Evolutionary conservation across 2,797 vertebrate species (phyloP).

Genomic region (Gobionotothen gibberifrons): DNA sequence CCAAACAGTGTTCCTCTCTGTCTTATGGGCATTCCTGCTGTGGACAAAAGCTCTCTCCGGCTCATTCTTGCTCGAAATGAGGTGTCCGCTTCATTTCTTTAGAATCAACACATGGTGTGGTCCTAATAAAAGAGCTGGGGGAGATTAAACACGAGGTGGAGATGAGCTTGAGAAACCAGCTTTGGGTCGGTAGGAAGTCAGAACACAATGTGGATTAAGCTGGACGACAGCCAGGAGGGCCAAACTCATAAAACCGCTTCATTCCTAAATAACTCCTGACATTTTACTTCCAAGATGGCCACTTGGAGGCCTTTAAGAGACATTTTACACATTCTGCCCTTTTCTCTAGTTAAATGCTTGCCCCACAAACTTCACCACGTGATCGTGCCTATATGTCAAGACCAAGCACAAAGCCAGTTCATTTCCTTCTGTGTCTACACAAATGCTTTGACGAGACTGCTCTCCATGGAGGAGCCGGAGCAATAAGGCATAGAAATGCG

Average conservation of each 20-base stretch:
- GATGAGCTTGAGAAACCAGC: slow-evolving; percentile 78
- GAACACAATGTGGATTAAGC: slow-evolving; percentile 73
- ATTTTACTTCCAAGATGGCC: slow-evolving; percentile 54
- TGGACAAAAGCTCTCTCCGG: slow-evolving; percentile 74
- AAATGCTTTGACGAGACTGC: slow-evolving; percentile 68
- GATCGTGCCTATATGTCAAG: slow-evolving; percentile 75
- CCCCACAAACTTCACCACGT: slow-evolving; percentile 64
- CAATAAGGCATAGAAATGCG: slow-evolving; percentile 77
- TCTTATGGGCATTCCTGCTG: slow-evolving; percentile 76
- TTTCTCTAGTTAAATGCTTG: slow-evolving; percentile 68
- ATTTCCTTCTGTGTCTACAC: slow-evolving; percentile 69
- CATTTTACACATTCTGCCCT: slow-evolving; percentile 72
- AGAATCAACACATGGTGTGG: slow-evolving; percentile 79
- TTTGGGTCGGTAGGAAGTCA: slow-evolving; percentile 70
- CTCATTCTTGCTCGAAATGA: slow-evolving; percentile 79
- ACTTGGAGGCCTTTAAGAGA: slow-evolving; percentile 61
- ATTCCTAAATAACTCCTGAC: slow-evolving; percentile 57
- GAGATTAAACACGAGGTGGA: slow-evolving; percentile 79
- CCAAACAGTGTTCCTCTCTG: slow-evolving; percentile 77
- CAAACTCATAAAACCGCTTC: slow-evolving; percentile 63
- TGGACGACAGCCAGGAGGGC: slow-evolving; percentile 61
- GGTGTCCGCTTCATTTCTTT: slow-evolving; percentile 79
- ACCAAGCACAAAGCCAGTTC: slow-evolving; percentile 71
- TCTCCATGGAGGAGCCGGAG: slow-evolving; percentile 69
- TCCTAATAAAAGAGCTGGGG: slow-evolving; percentile 74